Conservation (phyloP, 2,888 invertebrate species). For the Pandemis corylana region DNA sequence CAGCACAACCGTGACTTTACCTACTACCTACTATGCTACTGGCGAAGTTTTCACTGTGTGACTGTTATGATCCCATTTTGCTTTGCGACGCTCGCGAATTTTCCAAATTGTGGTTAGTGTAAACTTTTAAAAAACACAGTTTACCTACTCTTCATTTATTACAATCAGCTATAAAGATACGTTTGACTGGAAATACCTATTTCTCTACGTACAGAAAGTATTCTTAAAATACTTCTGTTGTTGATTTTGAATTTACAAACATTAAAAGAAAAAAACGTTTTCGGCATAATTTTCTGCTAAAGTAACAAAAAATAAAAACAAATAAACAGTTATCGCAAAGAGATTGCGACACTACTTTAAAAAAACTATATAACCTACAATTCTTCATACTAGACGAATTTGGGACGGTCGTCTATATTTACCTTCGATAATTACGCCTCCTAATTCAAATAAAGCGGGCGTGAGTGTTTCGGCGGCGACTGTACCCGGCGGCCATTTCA, state of each 20-base stretch:
- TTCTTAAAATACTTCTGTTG: background rate
- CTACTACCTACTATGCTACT: constrained; percentile 50
- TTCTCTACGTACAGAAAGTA: background rate
- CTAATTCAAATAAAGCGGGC: constrained; percentile 11
- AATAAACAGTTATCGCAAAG: background rate
- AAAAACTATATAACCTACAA: background rate
- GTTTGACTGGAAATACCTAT: background rate
- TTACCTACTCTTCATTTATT: background rate
- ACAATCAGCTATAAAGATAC: background rate
- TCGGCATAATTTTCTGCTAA: background rate
- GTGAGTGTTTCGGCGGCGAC: constrained; percentile 53
- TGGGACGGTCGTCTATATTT: constrained; percentile 2
- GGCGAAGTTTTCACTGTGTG: constrained; percentile 39
- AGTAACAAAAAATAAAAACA: background rate
- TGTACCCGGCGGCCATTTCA: constrained; percentile 73
- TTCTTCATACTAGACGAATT: background rate
- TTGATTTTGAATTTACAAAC: background rate
- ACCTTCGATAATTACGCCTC: constrained; percentile 10
- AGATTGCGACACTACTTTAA: background rate
- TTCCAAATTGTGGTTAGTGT: constrained; percentile 13
- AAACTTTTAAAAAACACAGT: background rate
- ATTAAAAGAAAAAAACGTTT: background rate
- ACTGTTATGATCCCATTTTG: constrained; percentile 22
- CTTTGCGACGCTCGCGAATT: constrained; percentile 39
- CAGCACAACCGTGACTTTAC: constrained; percentile 58